Base-by-base conservation (phyloP, 1,140 invertebrate species). In the Telenomus remus region DNA sequence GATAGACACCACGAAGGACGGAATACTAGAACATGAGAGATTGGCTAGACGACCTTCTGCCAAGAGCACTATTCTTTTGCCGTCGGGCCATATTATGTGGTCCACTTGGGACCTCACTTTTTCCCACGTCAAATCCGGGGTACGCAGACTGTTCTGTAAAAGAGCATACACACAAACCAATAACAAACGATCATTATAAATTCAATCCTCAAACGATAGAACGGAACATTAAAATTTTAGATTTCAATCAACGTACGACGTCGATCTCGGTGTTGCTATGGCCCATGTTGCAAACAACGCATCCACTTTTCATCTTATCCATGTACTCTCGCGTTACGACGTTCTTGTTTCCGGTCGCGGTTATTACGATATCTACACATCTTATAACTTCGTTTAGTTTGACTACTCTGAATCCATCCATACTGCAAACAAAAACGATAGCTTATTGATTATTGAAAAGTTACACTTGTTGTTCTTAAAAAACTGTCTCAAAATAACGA, bases 201-300 rank as follows among this genome's bases (percentile, higher is more conserved):
- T 16, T n/a, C n/a, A n/a, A n/a, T n/a, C n/a, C n/a, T n/a, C n/a
- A n/a, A n/a, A n/a, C n/a, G n/a, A n/a, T n/a, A n/a, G n/a, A n/a
- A n/a, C n/a, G n/a, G n/a, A n/a, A n/a, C n/a, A 27, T 1, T 27
- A 27, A 6, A 3, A 6, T 27, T 27, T 27, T 1, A 27, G 6
- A 27, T 27, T 6, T 1, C 6, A 1, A 27, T 27, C 3, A 37
- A 91, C 93, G 88, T 90, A 95, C 95, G 70, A 98, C 95, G 91
- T 98, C 97, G 78, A 99, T 97, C 91, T 99, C 97, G 12, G 96
- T 98, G 88, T 99, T 98, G 51, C 96, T 98, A 89, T 98, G 97
- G 0, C 97, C 97, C 96, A 99, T 99, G 89, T 98, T 98, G 88
- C 97, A 98, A 0, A 99, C 92, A 59, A 98, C 95, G 85, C 96